Evolutionary conservation across 2,888 invertebrate species (phyloP).

Genomic region (Lypha dubia): DNA sequence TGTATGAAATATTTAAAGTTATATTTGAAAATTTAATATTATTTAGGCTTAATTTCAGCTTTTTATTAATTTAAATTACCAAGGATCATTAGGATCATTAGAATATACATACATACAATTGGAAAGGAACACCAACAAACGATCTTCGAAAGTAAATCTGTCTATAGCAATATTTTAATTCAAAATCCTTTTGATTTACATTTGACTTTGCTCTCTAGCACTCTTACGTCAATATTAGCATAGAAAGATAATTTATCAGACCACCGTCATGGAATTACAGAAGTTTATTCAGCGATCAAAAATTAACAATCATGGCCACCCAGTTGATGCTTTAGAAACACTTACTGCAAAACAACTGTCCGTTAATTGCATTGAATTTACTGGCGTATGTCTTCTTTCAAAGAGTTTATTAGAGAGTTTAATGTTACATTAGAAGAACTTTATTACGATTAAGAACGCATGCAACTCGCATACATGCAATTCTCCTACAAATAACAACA

Average conservation of each 20-base stretch:
- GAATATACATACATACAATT: too few species aligned
- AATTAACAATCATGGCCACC: conserved; percentile 70
- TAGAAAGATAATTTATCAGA: conserved; percentile 6
- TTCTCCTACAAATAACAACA: conserved; percentile 6
- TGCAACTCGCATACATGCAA: conserved; percentile 1
- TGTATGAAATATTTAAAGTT: not conserved
- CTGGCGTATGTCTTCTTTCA: conserved; percentile 60
- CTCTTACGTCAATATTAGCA: not conserved
- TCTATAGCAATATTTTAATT: not conserved
- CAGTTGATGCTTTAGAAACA: conserved; percentile 67
- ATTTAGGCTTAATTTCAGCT: too few species aligned
- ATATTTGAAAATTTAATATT: too few species aligned
- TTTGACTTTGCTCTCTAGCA: not conserved
- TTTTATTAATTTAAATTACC: too few species aligned
- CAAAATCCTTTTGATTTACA: not conserved
- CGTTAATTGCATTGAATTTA: conserved; percentile 38
- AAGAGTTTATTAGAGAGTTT: conserved; percentile 70
- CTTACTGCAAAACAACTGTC: conserved; percentile 61
- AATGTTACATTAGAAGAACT: conserved; percentile 69
- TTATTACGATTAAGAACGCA: conserved; percentile 51
- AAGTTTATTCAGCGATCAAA: conserved; percentile 72
- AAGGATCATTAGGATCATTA: too few species aligned
- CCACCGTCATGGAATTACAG: conserved; percentile 71
- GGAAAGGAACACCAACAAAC: too few species aligned
- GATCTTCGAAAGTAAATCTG: not conserved